Evolutionary conservation across 2,113 vertebrate genomes (phyloP).

Genomic region (Dicentrarchus labrax): DNA sequence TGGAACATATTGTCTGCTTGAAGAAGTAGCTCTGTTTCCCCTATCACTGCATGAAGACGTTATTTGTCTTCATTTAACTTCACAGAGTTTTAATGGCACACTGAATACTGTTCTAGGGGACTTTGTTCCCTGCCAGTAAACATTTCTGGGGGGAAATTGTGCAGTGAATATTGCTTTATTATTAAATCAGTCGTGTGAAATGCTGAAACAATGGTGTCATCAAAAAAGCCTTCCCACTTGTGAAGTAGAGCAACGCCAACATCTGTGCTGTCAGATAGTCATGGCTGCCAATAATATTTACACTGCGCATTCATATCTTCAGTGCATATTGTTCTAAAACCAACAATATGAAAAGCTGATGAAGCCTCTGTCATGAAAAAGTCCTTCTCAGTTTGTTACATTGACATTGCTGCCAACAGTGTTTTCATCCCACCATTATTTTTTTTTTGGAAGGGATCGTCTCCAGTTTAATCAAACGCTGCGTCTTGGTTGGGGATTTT

Average conservation of each 20-base stretch:
- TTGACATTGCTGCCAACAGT: conserved; percentile 56
- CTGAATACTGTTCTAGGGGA: conserved; percentile 21
- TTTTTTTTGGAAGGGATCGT: conserved; percentile 48
- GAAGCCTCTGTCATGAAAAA: conserved; percentile 59
- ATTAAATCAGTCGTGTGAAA: conserved; percentile 65
- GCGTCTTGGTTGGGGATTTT: conserved; percentile 63
- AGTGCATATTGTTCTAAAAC: conserved; percentile 59
- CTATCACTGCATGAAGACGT: neutral
- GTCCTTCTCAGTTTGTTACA: conserved; percentile 46
- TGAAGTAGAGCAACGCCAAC: conserved; percentile 57
- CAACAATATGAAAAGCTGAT: conserved; percentile 69
- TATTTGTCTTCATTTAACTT: conserved; percentile 27
- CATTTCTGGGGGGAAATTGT: conserved; percentile 29
- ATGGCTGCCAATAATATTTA: conserved; percentile 73
- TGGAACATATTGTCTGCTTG: neutral
- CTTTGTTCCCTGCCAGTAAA: conserved; percentile 46
- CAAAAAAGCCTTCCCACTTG: conserved; percentile 44
- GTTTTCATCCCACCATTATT: conserved; percentile 39
- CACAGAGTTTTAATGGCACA: conserved; percentile 27
- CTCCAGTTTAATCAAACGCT: conserved; percentile 69
- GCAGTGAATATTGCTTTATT: conserved; percentile 56
- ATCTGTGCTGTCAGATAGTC: conserved; percentile 71
- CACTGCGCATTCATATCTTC: conserved; percentile 55
- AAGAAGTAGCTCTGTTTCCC: neutral
- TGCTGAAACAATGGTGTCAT: conserved; percentile 66